Evolutionary conservation across 1,140 invertebrate genomes (phyloP).

Genomic region (Saccostrea glomerata): DNA sequence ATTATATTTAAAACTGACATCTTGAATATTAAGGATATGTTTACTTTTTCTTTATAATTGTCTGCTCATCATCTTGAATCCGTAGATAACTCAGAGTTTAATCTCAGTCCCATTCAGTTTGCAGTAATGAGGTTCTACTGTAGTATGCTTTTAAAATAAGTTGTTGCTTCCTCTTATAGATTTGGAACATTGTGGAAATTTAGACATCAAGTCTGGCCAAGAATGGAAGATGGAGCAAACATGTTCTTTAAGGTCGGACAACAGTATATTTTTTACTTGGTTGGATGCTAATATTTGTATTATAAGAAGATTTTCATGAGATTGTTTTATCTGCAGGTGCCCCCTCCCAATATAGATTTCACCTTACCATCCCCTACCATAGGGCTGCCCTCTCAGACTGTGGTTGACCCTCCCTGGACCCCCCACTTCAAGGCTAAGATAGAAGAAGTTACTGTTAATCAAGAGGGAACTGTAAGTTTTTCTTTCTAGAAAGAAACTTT

Average conservation of each 20-base stretch:
- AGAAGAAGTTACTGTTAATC: constrained; percentile 99
- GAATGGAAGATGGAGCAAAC: constrained; percentile 98
- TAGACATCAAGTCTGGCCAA: constrained; percentile 98
- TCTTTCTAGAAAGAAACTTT: not conserved
- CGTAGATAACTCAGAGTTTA: too few relatives aligned
- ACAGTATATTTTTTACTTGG: not conserved
- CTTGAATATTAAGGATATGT: too few relatives aligned
- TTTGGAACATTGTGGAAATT: constrained; percentile 98
- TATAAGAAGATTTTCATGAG: not conserved
- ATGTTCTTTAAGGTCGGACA: constrained; percentile 89
- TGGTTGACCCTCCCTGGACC: constrained; percentile 99
- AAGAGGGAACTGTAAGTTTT: constrained; percentile 93
- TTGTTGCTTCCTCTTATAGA: constrained; percentile 75
- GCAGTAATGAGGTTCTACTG: too few relatives aligned
- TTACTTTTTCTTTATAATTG: too few relatives aligned
- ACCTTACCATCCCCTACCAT: constrained; percentile 99
- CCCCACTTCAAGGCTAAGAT: constrained; percentile 98
- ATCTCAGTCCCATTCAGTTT: too few relatives aligned
- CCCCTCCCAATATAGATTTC: constrained; percentile 99
- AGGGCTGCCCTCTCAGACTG: constrained; percentile 83
- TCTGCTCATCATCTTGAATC: too few relatives aligned
- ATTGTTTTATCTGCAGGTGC: constrained; percentile 82
- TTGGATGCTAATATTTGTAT: not conserved
- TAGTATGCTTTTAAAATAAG: too few relatives aligned
- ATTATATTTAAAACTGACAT: too few relatives aligned